Evolutionary conservation across 2,888 invertebrate species (phyloP), one percentile per base, ranked within the genome.

Genomic region (Chaetoderma sp.): DNA sequence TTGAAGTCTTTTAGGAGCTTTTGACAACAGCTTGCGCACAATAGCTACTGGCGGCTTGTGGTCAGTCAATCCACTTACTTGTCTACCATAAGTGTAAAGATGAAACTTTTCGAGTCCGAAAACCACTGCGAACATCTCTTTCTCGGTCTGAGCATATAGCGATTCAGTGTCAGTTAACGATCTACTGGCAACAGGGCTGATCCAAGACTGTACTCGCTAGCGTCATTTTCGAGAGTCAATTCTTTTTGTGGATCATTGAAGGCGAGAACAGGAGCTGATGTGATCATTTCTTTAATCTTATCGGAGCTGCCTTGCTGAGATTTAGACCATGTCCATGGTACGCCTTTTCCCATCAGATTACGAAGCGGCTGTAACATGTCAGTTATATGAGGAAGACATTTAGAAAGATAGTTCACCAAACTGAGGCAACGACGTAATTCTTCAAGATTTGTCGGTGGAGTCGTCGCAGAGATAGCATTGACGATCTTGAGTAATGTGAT

Each of bases 131-230:
- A 72, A 58, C 63, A 72, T 62, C 47, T 74, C 72, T 47, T 72
- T 71, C 42, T 72, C 66, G 4, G 72, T 75, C 57, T 71, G 70
- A 8, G 71, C 72, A 47, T 70, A 72, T 32, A 44, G 18, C 10
- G 6, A 60, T 49, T 73, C 69, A 1, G 67, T 50, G 16, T 67
- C 50, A n/a, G 65, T 64, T 4, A 62, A 63, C 16, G 67, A 54
- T 49, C 71, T 50, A 33, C 60, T 63, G 3, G 65, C 59, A 58
- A 49, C 8, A 72, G 18, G 0, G 66, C 71, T 45, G 72, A 58
- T 6, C 72, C 75, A 4, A 76, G 25, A 5, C 75, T 73, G 56
- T 73, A 63, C 10, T 69, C 67, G 18, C 69, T 68, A 6, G 73
- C 71, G 45, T 76, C 75, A 36, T 71, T 70, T 10, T 67, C 61